Evolutionary conservation across 2,113 vertebrate species (phyloP), one percentile per base, ranked within the genome.

Genomic region (Lipotes vexillifer): DNA sequence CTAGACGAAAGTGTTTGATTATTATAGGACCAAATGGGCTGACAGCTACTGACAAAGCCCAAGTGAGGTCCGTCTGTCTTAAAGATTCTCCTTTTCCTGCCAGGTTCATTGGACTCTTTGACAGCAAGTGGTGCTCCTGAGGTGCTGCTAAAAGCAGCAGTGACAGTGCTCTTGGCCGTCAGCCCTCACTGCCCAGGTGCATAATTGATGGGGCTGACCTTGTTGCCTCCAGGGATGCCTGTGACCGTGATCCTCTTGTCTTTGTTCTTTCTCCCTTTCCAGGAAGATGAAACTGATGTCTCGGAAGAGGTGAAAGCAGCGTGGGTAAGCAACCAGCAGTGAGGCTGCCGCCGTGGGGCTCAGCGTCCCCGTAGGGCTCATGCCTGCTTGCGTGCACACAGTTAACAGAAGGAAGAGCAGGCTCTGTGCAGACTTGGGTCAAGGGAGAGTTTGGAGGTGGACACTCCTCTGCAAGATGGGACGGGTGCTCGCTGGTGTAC

Each of bases 241-340:
- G 59, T 68, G 44, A 86, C 49, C 3, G 65, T 80, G n/a, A 1
- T 71, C 9, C 29, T 20, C 41, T 59, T 88, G 38, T 68, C 66
- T 88, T 59, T 10, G 17, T 74, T 66, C 81, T 46, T 65, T 75
- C 29, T 95, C 97, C 90, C 88, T 83, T 95, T 94, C 38, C 96
- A 99, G 99, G 98, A 98, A 20, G 99, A 99, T 63, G 99, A 98
- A 69, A 89, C 98, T 52, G 98, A 98, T 94, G 98, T 89, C 75
- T 98, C 97, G 0, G 98, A 99, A 83, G 99, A 98, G 33, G 95
- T 93, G 93, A 99, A 98, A 95, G 95, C 98, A 66, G 75, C 92
- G 14, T 93, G 95, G 98, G 99, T 99, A 93, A 99, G 98, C 97
- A 94, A 77, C 65, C 29, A 15, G 20, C 36, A 7, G 10, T 27